Base-by-base conservation (phyloP, 2,888 invertebrate genomes). In the Nomada goodeniana region DNA sequence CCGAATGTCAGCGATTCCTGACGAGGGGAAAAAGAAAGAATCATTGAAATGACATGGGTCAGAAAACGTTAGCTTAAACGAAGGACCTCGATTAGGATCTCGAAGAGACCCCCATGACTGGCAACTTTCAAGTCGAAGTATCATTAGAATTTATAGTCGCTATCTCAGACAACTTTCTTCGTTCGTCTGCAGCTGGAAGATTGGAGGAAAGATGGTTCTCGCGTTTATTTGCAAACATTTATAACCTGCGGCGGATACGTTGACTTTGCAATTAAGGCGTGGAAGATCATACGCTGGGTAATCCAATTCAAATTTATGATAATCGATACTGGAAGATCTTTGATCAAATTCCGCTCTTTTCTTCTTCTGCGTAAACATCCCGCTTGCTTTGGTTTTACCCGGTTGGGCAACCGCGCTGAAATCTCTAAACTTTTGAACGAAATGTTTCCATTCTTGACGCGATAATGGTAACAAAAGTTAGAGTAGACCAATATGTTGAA, bases 291-390 rank as follows among this genome's bases (percentile, higher is more conserved):
- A 26, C 23, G 42, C 47, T 15, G 29, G 1, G 23, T 42, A 20
- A 64, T 68, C 36, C 23, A 15, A 77, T 73, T 77, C 47, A 67
- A 72, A 77, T 76, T 59, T 67, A 73, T 64, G 71, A 10, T 57
- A 76, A 42, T 57, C 15, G 23, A 55, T 52, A 29, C 36, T 57
- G 23, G 1, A 10, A 55, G 70, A 76, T 64, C 47, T 36, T 20
- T 18, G 36, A 53, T 61, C 36, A 70, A 63, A 10, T n/a, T 47
- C 13, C 10, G 11, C 52, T 36, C 55, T 55, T 42, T 36, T 36
- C 29, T 59, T 59, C 29, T 59, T 29, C 2, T 26, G 7, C 0
- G 18, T 23, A 26, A 59, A 2, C 5, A 4, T 15, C 7, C 4
- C 3, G 18, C 4, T 7, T 29, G 7, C 29, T 59, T 15, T 59